Evolutionary conservation across 2,797 vertebrate species (phyloP).

Genomic region (Tokudaia tokunoshimensis): DNA sequence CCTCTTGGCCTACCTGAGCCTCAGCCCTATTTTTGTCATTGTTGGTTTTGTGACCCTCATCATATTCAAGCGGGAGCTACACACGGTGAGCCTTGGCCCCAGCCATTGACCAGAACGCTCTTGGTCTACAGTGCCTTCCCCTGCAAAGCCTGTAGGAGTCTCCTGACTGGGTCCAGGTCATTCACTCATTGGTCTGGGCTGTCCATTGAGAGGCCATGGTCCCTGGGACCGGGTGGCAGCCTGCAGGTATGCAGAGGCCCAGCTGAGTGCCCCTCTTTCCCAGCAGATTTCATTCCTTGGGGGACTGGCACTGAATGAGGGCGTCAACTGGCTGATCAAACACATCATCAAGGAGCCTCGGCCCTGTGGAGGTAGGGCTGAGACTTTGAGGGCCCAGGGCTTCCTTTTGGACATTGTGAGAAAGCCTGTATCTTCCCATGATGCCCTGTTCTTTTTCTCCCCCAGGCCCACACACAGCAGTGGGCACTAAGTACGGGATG

Average conservation of each 20-base stretch:
- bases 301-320: conserved; percentile 95
- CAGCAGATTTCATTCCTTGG: conserved; percentile 98
- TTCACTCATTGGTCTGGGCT: not conserved
- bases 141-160: not conserved
- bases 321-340: conserved; percentile 98
- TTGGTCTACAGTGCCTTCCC: not conserved
- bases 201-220: not conserved
- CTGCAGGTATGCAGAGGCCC: not conserved
- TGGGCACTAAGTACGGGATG: conserved; percentile 97
- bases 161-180: not conserved
- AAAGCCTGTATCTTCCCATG: conserved; percentile 24
- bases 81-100: conserved; percentile 93
- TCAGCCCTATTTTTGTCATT: conserved; percentile 95
- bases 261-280: conserved; percentile 71
- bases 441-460: conserved; percentile 75
- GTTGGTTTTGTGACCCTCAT: conserved; percentile 98
- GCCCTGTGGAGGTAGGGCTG: conserved; percentile 94
- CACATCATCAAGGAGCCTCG: conserved; percentile 96
- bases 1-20: conserved; percentile 95
- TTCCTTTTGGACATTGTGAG: not conserved
- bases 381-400: not conserved
- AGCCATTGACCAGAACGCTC: not conserved
- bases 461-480: conserved; percentile 92
- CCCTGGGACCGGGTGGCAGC: not conserved
- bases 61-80: conserved; percentile 98